phyloP scores from a whole-genome alignment of 2,888 invertebrate genomes.

The Blastobasis lacticolella region DNA sequence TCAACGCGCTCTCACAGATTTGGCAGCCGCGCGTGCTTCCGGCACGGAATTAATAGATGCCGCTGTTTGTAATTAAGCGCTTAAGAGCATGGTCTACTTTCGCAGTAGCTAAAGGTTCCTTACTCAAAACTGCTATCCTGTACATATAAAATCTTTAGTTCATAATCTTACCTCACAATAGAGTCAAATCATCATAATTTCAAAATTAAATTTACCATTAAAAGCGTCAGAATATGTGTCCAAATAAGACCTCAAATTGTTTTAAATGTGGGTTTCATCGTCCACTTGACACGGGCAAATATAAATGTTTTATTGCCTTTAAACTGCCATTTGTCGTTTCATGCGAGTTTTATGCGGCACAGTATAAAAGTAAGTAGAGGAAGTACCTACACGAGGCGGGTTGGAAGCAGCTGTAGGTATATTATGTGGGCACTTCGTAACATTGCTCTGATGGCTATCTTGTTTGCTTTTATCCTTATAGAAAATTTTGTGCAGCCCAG shows the following conservation, averaged over 20 bases:
- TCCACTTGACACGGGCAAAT: conserved; percentile 37
- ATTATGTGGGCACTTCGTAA: conserved; percentile 29
- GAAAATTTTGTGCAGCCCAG: conserved; percentile 71
- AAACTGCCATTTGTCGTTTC: conserved; percentile 29
- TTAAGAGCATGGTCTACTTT: too few species aligned
- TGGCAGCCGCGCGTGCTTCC: too few species aligned
- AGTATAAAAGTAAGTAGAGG: conserved; percentile 2
- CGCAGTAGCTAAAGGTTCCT: too few species aligned
- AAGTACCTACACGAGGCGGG: too few species aligned
- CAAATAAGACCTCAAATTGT: conserved; percentile 37
- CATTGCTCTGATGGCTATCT: conserved; percentile 66
- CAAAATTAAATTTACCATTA: conserved; percentile 24
- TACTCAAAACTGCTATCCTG: too few species aligned
- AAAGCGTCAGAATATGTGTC: conserved; percentile 36
- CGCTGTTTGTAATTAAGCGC: too few species aligned
- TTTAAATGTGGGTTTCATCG: conserved; percentile 39
- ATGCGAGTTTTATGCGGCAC: not conserved
- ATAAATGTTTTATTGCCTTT: conserved; percentile 43
- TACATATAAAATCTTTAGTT: too few species aligned
- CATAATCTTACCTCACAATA: too few species aligned
- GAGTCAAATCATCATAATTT: not conserved
- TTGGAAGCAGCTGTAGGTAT: conserved; percentile 13
- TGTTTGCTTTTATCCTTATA: conserved; percentile 74
- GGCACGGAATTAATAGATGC: too few species aligned
- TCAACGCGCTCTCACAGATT: too few species aligned